A percentile compares a stretch with the other conserved stretches of the same genome.
Evolutionary conservation across 2,113 vertebrate genomes (phyloP).

Genomic region (Podarcis muralis): DNA sequence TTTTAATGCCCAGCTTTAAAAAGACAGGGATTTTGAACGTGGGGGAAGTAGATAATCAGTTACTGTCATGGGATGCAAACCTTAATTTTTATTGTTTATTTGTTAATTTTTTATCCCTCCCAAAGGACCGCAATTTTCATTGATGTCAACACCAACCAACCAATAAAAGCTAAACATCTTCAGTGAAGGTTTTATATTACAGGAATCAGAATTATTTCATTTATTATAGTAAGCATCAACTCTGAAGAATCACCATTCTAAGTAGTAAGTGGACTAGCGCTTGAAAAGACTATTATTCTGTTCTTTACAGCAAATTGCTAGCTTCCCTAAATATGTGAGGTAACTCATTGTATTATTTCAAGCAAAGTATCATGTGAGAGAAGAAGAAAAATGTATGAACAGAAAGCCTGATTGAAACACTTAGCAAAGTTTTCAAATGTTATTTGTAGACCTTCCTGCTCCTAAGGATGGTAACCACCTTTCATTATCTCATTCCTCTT

Average conservation of each 20-base stretch:
- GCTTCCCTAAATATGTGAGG: background rate
- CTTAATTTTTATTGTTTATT: background rate
- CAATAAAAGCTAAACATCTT: background rate
- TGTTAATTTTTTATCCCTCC: background rate
- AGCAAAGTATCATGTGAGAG: background rate
- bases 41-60: background rate
- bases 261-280: background rate
- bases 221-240: background rate
- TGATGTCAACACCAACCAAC: background rate
- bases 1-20: constrained; percentile 90
- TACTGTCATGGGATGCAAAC: background rate
- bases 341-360: background rate
- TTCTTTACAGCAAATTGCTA: background rate
- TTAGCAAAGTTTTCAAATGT: background rate
- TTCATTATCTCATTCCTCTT: background rate
- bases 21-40: constrained; percentile 60
- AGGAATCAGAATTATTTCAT: background rate
- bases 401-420: background rate
- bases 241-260: background rate
- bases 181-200: background rate
- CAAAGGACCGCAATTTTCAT: background rate
- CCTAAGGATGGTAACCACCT: background rate
- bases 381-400: background rate
- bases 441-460: background rate
- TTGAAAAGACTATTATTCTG: background rate